Base-by-base conservation (phyloP, 2,888 invertebrate species). In the Allygus modestus region DNA sequence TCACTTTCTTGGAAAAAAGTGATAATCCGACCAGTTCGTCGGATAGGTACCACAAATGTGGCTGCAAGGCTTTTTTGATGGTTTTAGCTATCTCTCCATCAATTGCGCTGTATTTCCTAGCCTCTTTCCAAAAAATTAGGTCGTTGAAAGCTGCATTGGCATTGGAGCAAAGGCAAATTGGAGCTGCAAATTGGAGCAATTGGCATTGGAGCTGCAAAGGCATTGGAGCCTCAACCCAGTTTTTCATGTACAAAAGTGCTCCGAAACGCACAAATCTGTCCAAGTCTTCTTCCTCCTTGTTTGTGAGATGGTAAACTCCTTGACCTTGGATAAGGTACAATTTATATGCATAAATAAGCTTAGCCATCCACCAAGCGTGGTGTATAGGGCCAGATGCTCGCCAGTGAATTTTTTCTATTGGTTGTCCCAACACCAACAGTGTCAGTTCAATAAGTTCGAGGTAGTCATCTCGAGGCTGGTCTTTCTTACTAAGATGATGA, bases 401-500 rank as follows among this genome's bases (percentile, higher is more conserved):
- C 51, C 28, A 77, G 28, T 46, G 51, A 46, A 77, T 77, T 46
- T 46, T 46, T 28, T 43, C 26, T 28, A 28, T 15, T 28, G 51
- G 77, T 46, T 23, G 26, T 20, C 81, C 81, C 37, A 81, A 43
- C 20, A 65, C 33, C 12, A 61, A 23, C 15, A 81, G 28, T 5
- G 81, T 61, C 41, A 81, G 51, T 26, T 79, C 79, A 41, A 79
- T 46, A 11, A 81, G n/a, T 43, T 81, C 81, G 4, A 33, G n/a
- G 33, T 81, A 81, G 61, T 81, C 81, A 61, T 81, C 81, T 54
- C 81, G n/a, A 26, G 81, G 81, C 28, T 81, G 28, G 51, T 43
- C 43, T 20, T 26, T 51, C 28, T 51, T 43, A 43, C 46, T 46
- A 51, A 46, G 46, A 51, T 51, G 28, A 20, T n/a, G 41, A 5